These are phyloP conservation scores for Vespertilio murinus DNA, from an alignment of 2,797 vertebrate genomes.

Conservation along the genomic window DNA sequence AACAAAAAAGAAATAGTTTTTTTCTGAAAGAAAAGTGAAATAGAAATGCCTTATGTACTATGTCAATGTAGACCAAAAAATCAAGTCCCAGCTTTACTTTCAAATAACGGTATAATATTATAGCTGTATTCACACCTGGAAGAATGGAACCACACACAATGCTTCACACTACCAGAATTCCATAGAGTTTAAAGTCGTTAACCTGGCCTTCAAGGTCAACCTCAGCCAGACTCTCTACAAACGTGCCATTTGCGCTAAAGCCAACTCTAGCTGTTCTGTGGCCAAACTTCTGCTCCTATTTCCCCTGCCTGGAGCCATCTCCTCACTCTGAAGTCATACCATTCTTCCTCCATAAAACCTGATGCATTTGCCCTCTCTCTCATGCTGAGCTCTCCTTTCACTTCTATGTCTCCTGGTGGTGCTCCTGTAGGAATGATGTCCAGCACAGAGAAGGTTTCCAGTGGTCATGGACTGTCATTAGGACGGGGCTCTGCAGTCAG, in stretches of 20 bases:
- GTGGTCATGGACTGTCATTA: not conserved
- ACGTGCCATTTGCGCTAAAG: not conserved
- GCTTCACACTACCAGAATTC: not conserved
- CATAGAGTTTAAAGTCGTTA: not conserved
- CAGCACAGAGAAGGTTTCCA: not conserved
- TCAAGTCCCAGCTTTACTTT: not conserved
- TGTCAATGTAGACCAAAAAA: not conserved
- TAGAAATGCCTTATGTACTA: not conserved
- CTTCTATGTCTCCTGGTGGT: not conserved
- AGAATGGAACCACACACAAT: not conserved
- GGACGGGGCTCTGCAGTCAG: not conserved
- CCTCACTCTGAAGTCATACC: not conserved
- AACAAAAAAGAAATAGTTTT: not conserved
- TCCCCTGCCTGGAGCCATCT: not conserved
- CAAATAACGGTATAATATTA: not conserved
- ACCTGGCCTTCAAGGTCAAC: not conserved
- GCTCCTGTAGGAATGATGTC: not conserved
- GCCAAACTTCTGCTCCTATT: not conserved
- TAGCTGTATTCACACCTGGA: not conserved
- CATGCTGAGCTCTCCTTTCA: not conserved
- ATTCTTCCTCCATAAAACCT: not conserved
- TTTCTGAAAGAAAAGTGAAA: slow-evolving; percentile 17
- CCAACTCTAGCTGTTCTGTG: not conserved
- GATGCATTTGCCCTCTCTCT: not conserved
- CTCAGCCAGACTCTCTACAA: not conserved